Evolutionary conservation across 2,113 vertebrate genomes (phyloP).

Genomic region (Acanthisitta chloris): DNA sequence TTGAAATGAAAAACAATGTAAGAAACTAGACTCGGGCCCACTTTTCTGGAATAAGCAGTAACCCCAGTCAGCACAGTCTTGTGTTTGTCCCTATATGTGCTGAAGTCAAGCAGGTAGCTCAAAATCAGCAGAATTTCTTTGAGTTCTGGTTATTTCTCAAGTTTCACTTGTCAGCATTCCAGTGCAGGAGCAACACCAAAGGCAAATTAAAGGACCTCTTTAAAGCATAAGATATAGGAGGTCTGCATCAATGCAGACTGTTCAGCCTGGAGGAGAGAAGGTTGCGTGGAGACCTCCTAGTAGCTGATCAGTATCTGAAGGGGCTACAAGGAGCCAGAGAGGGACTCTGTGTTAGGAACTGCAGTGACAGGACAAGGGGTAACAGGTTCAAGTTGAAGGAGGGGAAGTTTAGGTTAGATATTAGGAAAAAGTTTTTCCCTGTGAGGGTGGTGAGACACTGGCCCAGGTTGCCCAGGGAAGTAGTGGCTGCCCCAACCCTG

Average conservation of each 20-base stretch:
- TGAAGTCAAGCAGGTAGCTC: not conserved
- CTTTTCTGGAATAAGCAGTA: not conserved
- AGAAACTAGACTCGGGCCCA: not conserved
- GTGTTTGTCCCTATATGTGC: not conserved
- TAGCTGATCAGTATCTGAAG: no score
- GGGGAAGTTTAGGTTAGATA: no score
- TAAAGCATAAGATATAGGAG: not conserved
- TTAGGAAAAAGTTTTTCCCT: no score
- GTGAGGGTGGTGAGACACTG: no score
- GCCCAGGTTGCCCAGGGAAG: no score
- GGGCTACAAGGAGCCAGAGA: no score
- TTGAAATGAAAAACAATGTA: not conserved
- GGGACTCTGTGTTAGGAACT: no score
- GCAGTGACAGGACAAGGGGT: no score
- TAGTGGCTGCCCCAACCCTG: no score
- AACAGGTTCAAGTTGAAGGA: no score
- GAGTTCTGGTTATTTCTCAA: not conserved
- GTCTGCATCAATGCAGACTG: not conserved
- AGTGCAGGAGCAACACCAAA: not conserved
- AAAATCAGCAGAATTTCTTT: not conserved
- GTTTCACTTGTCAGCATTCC: not conserved
- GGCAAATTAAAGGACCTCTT: not conserved
- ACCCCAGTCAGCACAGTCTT: not conserved
- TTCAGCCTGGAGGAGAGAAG: no score
- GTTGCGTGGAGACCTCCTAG: no score